phyloP scores from a whole-genome alignment of 2,797 vertebrate genomes.

The Botia kubotai region DNA sequence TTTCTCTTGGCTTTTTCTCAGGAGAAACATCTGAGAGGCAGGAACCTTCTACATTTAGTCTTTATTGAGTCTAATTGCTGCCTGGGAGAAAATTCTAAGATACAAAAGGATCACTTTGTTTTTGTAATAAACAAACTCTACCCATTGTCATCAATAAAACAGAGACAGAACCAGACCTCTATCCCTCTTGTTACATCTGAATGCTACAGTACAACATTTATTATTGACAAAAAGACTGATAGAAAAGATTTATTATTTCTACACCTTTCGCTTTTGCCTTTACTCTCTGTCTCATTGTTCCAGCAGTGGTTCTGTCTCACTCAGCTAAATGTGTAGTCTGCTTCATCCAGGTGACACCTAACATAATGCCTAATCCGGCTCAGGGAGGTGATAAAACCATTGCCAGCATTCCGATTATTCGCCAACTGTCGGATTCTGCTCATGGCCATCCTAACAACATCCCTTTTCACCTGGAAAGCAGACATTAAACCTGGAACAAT shows the following conservation, averaged over 20 bases:
- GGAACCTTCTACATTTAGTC: background rate
- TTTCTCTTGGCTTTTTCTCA: background rate
- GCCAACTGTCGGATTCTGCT: background rate
- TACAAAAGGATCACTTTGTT: too few species aligned
- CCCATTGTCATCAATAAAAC: background rate
- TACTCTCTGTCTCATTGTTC: background rate
- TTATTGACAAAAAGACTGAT: background rate
- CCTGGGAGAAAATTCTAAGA: background rate
- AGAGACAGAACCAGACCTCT: background rate
- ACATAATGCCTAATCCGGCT: slow-evolving; percentile 61
- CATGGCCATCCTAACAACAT: background rate
- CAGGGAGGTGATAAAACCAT: slow-evolving; percentile 33
- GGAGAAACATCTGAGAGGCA: background rate
- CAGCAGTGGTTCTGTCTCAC: slow-evolving; percentile 53
- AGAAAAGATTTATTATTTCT: background rate
- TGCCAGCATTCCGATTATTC: slow-evolving; percentile 6
- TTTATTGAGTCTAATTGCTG: background rate
- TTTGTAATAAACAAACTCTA: background rate
- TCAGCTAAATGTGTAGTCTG: slow-evolving; percentile 59
- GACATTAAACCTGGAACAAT: background rate
- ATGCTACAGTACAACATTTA: background rate
- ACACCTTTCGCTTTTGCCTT: background rate
- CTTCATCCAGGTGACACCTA: slow-evolving; percentile 46
- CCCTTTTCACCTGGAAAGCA: slow-evolving; percentile 8
- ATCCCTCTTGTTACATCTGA: background rate